Evolutionary conservation across 2,888 invertebrate genomes (phyloP).

Genomic region (Heteromyza rotundicornis): DNA sequence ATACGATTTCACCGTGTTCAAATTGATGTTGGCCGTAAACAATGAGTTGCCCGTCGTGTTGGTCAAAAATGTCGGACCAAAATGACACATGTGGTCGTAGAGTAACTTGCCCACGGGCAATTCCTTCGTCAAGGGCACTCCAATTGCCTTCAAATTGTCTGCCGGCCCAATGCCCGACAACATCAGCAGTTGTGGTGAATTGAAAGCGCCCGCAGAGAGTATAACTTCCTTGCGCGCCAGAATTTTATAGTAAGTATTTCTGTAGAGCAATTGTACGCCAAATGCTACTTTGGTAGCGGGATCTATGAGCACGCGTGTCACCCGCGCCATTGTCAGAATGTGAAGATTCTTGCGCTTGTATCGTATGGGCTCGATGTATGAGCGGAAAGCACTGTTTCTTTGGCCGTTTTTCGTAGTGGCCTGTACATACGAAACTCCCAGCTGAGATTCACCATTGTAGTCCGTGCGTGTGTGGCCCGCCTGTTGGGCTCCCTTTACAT

Average conservation of each 20-base stretch:
- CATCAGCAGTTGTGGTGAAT: constrained; percentile 89
- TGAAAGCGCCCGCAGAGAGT: constrained; percentile 84
- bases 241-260: constrained; percentile 64
- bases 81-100: constrained; percentile 66
- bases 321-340: constrained; percentile 70
- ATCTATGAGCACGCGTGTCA: constrained; percentile 72
- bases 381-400: constrained; percentile 72
- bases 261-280: constrained; percentile 72
- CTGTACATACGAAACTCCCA: constrained; percentile 74
- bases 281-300: constrained; percentile 68
- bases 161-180: constrained; percentile 75
- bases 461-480: constrained; percentile 73
- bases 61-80: constrained; percentile 58
- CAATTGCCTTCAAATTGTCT: constrained; percentile 65
- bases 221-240: constrained; percentile 80
- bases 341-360: constrained; percentile 68
- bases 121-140: constrained; percentile 68
- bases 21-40: constrained; percentile 30
- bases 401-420: constrained; percentile 67
- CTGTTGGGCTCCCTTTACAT: constrained; percentile 69
- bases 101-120: constrained; percentile 73
- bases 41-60: constrained; percentile 53
- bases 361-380: constrained; percentile 68
- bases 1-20: constrained; percentile 38
- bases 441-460: constrained; percentile 70